Evolutionary conservation across 2,888 invertebrate genomes (phyloP), one percentile per base, ranked within the genome.

Genomic region (Luperina testacea): DNA sequence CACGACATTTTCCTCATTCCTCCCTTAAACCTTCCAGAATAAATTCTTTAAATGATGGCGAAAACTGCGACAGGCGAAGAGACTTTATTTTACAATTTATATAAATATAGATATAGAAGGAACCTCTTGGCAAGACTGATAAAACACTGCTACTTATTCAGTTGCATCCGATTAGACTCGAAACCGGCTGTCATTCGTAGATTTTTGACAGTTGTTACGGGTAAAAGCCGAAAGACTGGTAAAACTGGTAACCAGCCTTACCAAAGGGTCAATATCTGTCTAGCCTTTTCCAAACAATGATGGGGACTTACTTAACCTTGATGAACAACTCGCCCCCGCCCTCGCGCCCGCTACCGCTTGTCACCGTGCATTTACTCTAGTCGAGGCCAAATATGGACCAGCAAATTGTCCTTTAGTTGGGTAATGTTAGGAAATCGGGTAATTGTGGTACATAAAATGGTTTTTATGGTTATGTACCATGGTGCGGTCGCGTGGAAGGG

Each of bases 321-420:
- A 48, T n/a, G n/a, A 3, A 27, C 20, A 8, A 38, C 20, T 48
- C 13, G 38, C 38, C 5, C 3, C 6, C 61, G 61, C 78, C 24
- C 0, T 7, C 24, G 38, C 48, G 6, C 4, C 9, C 77, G 78
- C 80, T 83, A 32, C 6, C 45, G 24, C 77, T 61, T 59, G 6
- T 63, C 48, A 63, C 38, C 2, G 15, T 68, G 11, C 0, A 0
- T 13, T 24, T 13, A 61, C 38, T 53, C 38, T 63, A 1, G 15
- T 1, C 1, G 9, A 53, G 53, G 78, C 78, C 61, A 84, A 77
- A 88, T 78, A 81, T 70, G 80, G 71, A 76, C 87, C 78, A 76
- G 82, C 75, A 83, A 88, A 88, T 82, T 76, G 89, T 75, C 85
- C 70, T 80, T 75, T 80, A 77, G 76, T 76, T 75, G 65, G 78